Evolutionary conservation across 1,140 invertebrate species (phyloP).

Genomic region (Cardiocondyla obscurior): DNA sequence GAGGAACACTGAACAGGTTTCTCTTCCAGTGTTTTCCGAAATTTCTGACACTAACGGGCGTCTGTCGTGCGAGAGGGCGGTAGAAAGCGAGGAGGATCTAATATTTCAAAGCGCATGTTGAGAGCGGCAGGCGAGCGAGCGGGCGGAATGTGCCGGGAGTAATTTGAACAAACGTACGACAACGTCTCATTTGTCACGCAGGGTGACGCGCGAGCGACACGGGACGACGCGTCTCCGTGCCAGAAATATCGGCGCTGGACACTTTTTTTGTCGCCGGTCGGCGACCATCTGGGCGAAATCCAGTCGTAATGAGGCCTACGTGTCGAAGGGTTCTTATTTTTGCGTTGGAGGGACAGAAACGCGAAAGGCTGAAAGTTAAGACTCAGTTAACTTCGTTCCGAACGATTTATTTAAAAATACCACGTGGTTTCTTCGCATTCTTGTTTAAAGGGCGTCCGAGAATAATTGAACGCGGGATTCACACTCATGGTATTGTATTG

Average conservation of each 20-base stretch:
- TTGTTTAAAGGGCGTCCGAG: background rate
- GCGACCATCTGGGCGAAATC: slow-evolving; percentile 52
- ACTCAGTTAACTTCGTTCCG: slow-evolving; percentile 13
- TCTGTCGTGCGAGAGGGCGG: slow-evolving; percentile 37
- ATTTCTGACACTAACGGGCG: slow-evolving; percentile 39
- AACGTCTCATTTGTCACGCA: slow-evolving; percentile 83
- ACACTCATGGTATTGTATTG: too few species aligned
- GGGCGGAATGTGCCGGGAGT: slow-evolving; percentile 76
- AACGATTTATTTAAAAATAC: slow-evolving; percentile 36
- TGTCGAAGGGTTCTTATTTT: slow-evolving; percentile 62
- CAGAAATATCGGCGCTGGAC: slow-evolving; percentile 70
- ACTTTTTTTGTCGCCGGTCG: slow-evolving; percentile 61
- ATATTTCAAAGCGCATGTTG: slow-evolving; percentile 73
- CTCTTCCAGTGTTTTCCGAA: slow-evolving; percentile 29
- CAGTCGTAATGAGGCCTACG: slow-evolving; percentile 60
- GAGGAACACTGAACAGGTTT: slow-evolving; percentile 7
- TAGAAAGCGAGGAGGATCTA: slow-evolving; percentile 59
- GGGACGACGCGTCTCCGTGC: slow-evolving; percentile 44
- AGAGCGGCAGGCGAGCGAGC: slow-evolving; percentile 69
- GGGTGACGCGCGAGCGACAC: slow-evolving; percentile 78
- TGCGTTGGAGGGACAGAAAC: background rate
- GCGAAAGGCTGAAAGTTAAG: background rate
- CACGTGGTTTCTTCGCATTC: background rate
- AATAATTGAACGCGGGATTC: background rate
- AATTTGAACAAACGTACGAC: slow-evolving; percentile 83